Conservation (phyloP, 1,140 invertebrate species). For the Philotrypesis tridentata region DNA sequence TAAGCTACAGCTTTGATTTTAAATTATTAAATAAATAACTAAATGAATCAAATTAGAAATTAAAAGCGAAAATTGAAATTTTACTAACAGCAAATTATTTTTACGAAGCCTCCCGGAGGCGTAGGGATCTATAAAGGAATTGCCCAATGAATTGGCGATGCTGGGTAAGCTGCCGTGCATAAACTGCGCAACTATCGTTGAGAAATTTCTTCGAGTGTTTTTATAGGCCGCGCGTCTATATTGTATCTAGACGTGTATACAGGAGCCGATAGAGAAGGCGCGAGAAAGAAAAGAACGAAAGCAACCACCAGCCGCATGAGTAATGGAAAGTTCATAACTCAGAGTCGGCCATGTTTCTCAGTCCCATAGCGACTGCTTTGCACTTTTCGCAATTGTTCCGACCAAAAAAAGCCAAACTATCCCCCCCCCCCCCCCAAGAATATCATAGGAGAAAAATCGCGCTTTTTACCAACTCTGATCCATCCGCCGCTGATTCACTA, state of each 20-base stretch:
- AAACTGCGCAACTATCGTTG: slow-evolving; percentile 12
- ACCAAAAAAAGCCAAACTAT: neutral
- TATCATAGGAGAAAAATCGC: neutral
- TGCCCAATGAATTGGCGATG: neutral
- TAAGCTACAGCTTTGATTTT: too few relatives aligned
- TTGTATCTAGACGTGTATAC: neutral
- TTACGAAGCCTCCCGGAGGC: too few relatives aligned
- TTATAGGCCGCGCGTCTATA: slow-evolving; percentile 3
- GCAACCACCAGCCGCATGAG: neutral
- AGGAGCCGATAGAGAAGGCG: neutral
- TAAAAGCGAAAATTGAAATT: too few relatives aligned
- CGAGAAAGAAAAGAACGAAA: neutral
- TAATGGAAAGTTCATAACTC: slow-evolving; percentile 27
- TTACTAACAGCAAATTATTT: too few relatives aligned
- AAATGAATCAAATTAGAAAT: too few relatives aligned
- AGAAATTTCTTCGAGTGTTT: slow-evolving; percentile 18
- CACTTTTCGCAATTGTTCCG: slow-evolving; percentile 17
- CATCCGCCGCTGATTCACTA: neutral
- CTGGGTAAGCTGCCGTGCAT: too few relatives aligned
- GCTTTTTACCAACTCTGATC: neutral
- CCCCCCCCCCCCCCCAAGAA: too few relatives aligned
- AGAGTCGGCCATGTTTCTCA: neutral
- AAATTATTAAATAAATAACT: too few relatives aligned
- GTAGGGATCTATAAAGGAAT: slow-evolving; percentile 2
- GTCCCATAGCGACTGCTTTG: neutral